Evolutionary conservation across 1,140 invertebrate species (phyloP).

Genomic region (Rhagoletis pomonella): DNA sequence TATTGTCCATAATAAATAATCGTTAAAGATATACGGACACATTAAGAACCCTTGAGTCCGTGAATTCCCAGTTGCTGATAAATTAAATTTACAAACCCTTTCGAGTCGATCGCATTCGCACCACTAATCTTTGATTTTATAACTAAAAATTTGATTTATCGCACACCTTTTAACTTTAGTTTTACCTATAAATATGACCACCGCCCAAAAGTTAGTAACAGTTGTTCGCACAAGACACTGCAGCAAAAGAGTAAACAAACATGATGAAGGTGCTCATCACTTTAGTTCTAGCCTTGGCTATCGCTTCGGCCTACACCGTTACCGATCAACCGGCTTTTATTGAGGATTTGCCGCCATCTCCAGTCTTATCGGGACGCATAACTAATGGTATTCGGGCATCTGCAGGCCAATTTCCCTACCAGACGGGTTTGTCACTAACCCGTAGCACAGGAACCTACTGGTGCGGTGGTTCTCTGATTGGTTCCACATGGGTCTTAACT

Average conservation of each 20-base stretch:
- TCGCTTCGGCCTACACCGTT: constrained; percentile 40
- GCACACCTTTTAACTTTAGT: not conserved
- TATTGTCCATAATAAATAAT: too few species aligned
- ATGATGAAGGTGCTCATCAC: constrained; percentile 53
- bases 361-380: constrained; percentile 64
- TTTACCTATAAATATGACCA: not conserved
- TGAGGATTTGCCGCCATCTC: constrained; percentile 4
- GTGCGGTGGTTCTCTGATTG: constrained; percentile 57
- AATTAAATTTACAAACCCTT: not conserved
- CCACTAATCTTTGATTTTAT: not conserved
- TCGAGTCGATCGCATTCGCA: not conserved
- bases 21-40: too few species aligned
- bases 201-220: not conserved
- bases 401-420: constrained; percentile 55
- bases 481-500: constrained; percentile 52
- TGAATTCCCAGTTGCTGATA: not conserved
- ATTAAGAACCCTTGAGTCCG: too few species aligned
- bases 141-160: too few species aligned
- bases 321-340: not conserved
- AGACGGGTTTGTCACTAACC: constrained; percentile 34
- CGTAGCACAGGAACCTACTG: not conserved
- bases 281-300: constrained; percentile 53
- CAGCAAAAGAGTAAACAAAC: not conserved
- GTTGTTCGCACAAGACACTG: not conserved
- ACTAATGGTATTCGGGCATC: constrained; percentile 62